phyloP scores from a whole-genome alignment of 2,797 vertebrate genomes.

The Hafferia zeledoni region DNA sequence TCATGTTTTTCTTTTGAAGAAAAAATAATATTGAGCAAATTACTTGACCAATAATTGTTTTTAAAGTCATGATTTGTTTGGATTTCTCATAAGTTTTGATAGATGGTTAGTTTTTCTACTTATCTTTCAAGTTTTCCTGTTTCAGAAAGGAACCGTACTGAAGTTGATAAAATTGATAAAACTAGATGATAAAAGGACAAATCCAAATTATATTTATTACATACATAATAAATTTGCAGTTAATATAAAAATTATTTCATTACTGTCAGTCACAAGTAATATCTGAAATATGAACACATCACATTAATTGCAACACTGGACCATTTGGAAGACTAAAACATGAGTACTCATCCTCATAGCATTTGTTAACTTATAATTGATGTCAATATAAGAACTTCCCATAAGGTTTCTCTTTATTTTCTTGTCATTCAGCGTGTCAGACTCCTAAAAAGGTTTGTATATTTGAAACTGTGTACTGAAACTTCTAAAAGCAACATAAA shows the following conservation, averaged over 20 bases:
- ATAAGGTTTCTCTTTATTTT: slow-evolving; percentile 49
- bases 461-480: slow-evolving; percentile 42
- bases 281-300: background rate
- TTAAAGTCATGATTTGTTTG: background rate
- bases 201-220: background rate
- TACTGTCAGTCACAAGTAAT: background rate
- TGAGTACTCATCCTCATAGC: background rate
- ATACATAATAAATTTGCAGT: background rate
- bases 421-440: slow-evolving; percentile 34
- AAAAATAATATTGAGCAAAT: background rate
- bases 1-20: background rate
- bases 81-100: background rate
- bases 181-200: background rate
- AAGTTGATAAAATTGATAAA: background rate
- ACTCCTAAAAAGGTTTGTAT: slow-evolving; percentile 39
- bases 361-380: slow-evolving; percentile 51
- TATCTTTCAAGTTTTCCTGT: background rate
- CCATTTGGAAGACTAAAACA: background rate
- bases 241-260: background rate
- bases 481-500: slow-evolving; percentile 33
- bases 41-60: background rate
- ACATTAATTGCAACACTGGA: background rate
- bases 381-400: slow-evolving; percentile 40
- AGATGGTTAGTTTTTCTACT: background rate
- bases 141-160: background rate